A percentile compares a stretch with the other conserved stretches of the same genome.
Conservation (phyloP, 2,888 invertebrate genomes). For the Zygaena filipendulae region DNA sequence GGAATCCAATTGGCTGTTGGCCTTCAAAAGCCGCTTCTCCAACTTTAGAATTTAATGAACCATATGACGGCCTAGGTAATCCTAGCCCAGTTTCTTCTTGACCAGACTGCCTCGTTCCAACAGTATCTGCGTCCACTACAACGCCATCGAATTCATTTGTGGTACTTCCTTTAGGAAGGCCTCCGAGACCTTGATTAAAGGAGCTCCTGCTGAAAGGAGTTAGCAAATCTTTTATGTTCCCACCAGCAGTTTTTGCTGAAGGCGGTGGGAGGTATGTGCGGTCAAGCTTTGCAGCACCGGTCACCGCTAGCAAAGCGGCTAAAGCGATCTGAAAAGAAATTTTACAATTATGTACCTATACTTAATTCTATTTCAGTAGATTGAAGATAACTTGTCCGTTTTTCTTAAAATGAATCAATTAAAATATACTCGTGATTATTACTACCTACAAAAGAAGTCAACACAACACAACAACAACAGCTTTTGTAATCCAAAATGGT, state of each 20-base stretch:
- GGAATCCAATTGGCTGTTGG: conserved; percentile 20
- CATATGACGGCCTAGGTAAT: conserved; percentile 38
- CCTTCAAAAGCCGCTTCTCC: conserved; percentile 49
- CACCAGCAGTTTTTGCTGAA: conserved; percentile 43
- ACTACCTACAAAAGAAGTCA: too few relatives aligned
- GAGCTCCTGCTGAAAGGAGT: conserved; percentile 27
- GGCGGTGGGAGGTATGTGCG: conserved; percentile 47
- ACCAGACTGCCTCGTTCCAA: conserved; percentile 39
- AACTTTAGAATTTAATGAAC: conserved; percentile 51
- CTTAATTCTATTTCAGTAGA: too few relatives aligned
- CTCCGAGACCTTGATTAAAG: conserved; percentile 23
- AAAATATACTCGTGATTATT: too few relatives aligned
- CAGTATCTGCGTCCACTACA: conserved; percentile 46
- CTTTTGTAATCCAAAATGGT: conserved; percentile 18
- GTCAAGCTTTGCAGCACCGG: conserved; percentile 45
- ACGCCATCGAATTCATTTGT: conserved; percentile 50
- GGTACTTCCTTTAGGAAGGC: conserved; percentile 37
- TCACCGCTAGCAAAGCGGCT: conserved; percentile 45
- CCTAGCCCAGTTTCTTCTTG: conserved; percentile 39
- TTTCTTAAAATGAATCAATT: too few relatives aligned
- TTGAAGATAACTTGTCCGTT: too few relatives aligned
- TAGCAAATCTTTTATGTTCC: conserved; percentile 32
- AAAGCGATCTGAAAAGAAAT: conserved; percentile 33
- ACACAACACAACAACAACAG: conserved; percentile 3
- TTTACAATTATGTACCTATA: too few relatives aligned